These are phyloP conservation scores for Ptychobarbus kaznakovi DNA, from an alignment of 2,797 vertebrate species.

Conservation along the genomic window DNA sequence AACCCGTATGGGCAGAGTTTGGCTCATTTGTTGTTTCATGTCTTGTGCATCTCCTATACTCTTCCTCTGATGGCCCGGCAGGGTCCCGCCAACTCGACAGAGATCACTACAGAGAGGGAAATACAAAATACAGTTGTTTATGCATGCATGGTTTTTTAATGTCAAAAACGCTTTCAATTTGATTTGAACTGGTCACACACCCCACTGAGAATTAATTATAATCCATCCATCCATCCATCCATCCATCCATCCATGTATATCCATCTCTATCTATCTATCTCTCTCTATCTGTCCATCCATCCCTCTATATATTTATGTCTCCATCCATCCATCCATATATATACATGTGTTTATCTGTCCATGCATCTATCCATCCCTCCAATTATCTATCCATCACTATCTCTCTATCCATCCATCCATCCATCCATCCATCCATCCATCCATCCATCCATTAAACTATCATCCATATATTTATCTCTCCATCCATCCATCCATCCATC, in stretches of 20 bases:
- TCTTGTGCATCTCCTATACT: slow-evolving; percentile 94
- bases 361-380: too few species aligned
- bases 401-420: not conserved
- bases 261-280: not conserved
- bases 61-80: slow-evolving; percentile 98
- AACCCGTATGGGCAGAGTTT: slow-evolving; percentile 96
- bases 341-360: too few species aligned
- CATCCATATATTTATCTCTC: not conserved
- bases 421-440: not conserved
- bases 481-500: not conserved
- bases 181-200: not conserved
- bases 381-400: not conserved
- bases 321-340: not conserved
- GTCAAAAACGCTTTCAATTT: not conserved
- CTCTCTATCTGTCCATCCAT: too few species aligned
- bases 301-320: not conserved
- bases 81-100: slow-evolving; percentile 93
- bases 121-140: not conserved
- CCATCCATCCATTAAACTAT: not conserved
- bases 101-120: slow-evolving; percentile 84
- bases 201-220: not conserved
- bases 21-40: slow-evolving; percentile 96
- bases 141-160: not conserved
- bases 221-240: not conserved
- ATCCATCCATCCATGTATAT: not conserved